Conservation (phyloP, 2,888 invertebrate species). For the Aproaerema taeniolella region DNA sequence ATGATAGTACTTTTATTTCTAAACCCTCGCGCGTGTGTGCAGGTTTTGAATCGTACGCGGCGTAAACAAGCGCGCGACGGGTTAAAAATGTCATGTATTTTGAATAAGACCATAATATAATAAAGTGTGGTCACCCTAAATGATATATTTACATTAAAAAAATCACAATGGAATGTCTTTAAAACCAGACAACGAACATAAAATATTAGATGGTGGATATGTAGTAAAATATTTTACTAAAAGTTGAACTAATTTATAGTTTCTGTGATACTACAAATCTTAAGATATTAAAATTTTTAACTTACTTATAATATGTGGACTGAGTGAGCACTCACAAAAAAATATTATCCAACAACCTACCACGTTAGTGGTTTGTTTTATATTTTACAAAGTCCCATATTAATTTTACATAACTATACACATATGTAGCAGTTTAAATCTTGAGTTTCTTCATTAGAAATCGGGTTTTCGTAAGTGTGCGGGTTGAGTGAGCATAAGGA, state of each 20-base stretch:
- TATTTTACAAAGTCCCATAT: background rate
- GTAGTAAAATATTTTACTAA: background rate
- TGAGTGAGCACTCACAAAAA: background rate
- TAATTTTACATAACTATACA: background rate
- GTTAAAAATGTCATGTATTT: background rate
- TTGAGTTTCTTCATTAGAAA: background rate
- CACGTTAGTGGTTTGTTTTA: background rate
- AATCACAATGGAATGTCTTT: background rate
- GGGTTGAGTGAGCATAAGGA: background rate
- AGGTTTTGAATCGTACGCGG: no score
- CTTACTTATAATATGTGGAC: background rate
- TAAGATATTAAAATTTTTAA: background rate
- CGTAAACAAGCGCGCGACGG: no score
- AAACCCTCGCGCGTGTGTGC: no score
- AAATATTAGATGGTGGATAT: background rate
- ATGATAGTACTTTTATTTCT: no score
- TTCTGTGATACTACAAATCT: background rate
- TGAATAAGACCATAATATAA: no score
- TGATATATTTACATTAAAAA: background rate
- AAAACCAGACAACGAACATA: background rate
- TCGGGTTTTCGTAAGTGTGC: background rate
- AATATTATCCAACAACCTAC: background rate
- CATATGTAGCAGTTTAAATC: background rate
- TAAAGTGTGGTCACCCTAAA: background rate
- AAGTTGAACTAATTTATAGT: background rate